Evolutionary conservation across 2,888 invertebrate genomes (phyloP).

Genomic region (Ornithoptera alexandrae): DNA sequence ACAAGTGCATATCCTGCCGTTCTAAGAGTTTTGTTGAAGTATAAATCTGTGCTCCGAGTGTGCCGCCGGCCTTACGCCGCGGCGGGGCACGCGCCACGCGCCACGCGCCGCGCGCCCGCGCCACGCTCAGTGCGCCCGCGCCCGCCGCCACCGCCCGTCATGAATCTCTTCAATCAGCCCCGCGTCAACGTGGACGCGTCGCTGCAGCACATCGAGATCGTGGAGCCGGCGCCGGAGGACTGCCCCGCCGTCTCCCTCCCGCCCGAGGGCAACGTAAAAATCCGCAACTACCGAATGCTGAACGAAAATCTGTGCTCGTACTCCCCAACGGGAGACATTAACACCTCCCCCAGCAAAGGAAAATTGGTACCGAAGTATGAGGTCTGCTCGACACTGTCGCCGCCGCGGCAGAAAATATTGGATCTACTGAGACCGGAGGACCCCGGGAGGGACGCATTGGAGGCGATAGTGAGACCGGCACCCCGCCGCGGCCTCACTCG

Average conservation of each 20-base stretch:
- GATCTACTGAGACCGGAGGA: constrained; percentile 66
- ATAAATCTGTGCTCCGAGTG: background rate
- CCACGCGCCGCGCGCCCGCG: constrained; percentile 31
- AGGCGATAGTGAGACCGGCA: constrained; percentile 67
- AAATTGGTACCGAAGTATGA: constrained; percentile 66
- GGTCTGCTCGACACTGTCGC: constrained; percentile 55
- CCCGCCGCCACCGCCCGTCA: constrained; percentile 55
- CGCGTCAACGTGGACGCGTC: constrained; percentile 39
- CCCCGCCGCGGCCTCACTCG: constrained; percentile 61
- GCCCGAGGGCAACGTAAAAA: constrained; percentile 65
- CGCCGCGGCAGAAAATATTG: constrained; percentile 64
- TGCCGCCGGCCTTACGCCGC: constrained; percentile 24
- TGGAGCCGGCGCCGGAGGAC: constrained; percentile 55
- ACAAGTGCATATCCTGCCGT: background rate
- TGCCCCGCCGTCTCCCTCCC: constrained; percentile 52
- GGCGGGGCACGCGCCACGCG: constrained; percentile 33
- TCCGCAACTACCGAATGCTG: constrained; percentile 61
- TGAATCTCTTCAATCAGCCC: constrained; percentile 44
- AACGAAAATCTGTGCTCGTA: constrained; percentile 63
- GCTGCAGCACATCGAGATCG: constrained; percentile 53
- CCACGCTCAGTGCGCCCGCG: constrained; percentile 45
- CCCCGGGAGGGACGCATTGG: constrained; percentile 64
- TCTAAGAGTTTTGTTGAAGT: too few species aligned
- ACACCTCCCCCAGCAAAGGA: constrained; percentile 60
- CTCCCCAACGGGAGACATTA: constrained; percentile 63